A percentile compares a stretch with the other conserved stretches of the same genome.
Evolutionary conservation across 2,797 vertebrate species (phyloP).

Genomic region (Micrastur ruficollis): DNA sequence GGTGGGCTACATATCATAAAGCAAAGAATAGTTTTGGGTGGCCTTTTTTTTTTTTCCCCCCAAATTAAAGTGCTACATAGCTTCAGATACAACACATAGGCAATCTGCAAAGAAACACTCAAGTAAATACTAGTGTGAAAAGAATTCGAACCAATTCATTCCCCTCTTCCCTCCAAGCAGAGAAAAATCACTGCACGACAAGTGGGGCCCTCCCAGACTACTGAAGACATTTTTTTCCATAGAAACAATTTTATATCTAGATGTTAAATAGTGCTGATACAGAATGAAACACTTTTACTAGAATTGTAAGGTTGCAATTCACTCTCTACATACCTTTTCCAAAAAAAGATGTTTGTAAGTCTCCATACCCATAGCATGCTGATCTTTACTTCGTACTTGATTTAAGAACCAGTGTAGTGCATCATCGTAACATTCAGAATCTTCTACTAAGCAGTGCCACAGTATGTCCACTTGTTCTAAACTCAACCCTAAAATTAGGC

Average conservation of each 20-base stretch:
- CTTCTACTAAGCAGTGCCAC: slow-evolving; percentile 98
- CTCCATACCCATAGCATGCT: slow-evolving; percentile 99
- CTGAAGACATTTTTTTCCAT: neutral
- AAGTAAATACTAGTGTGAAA: neutral
- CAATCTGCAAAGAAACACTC: neutral
- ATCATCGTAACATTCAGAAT: slow-evolving; percentile 94
- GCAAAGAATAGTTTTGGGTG: neutral
- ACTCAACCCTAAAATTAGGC: slow-evolving; percentile 83
- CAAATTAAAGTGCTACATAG: neutral
- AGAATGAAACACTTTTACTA: neutral
- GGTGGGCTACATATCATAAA: neutral
- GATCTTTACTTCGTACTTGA: slow-evolving; percentile 98
- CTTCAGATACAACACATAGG: neutral
- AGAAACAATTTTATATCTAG: neutral
- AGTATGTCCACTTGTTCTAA: slow-evolving; percentile 98
- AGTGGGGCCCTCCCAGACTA: neutral
- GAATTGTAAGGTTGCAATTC: neutral
- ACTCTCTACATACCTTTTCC: slow-evolving; percentile 85
- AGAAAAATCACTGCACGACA: neutral
- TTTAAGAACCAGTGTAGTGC: slow-evolving; percentile 99
- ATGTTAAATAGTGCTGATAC: neutral
- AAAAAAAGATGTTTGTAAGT: slow-evolving; percentile 98
- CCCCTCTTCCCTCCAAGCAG: neutral
- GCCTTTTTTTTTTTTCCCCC: neutral
- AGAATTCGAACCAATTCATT: neutral